Percentiles rank a stretch among this genome's conserved stretches.
Conservation (phyloP, 2,888 invertebrate genomes). For the Drosophila phalerata region DNA sequence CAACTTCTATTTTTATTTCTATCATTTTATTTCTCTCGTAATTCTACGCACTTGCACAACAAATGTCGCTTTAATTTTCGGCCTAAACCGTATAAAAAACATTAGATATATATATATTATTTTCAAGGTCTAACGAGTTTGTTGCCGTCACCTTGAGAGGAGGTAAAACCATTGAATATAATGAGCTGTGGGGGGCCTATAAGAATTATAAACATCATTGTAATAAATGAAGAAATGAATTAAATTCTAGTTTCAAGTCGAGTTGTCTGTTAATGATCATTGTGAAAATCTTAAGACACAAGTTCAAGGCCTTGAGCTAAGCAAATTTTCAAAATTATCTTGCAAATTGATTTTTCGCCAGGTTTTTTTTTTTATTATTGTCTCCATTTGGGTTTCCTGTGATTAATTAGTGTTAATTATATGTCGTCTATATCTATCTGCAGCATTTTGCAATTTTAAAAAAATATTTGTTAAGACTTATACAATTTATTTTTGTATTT, state of each 20-base stretch:
- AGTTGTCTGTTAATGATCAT: conserved; percentile 30
- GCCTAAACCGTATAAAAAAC: conserved; percentile 39
- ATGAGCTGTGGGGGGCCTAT: conserved; percentile 60
- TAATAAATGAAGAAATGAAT: conserved; percentile 69
- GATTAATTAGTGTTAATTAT: conserved; percentile 84
- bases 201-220: conserved; percentile 66
- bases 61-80: conserved; percentile 71
- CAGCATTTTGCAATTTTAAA: conserved; percentile 35
- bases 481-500: conserved; percentile 49
- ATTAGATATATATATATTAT: conserved; percentile 24
- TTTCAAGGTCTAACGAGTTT: conserved; percentile 82
- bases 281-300: conserved; percentile 25
- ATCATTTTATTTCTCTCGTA: conserved; percentile 38
- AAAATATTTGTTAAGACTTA: conserved; percentile 61
- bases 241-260: conserved; percentile 53
- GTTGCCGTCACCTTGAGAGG: conserved; percentile 49
- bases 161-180: conserved; percentile 54
- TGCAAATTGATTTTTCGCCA: conserved; percentile 43
- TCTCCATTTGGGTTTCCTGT: conserved; percentile 52
- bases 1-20: conserved; percentile 35
- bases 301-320: conserved; percentile 68
- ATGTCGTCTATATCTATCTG: conserved; percentile 46
- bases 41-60: conserved; percentile 76
- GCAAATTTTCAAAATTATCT: conserved; percentile 10
- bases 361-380: conserved; percentile 7